Evolutionary conservation across 2,888 invertebrate species (phyloP), one percentile per base, ranked within the genome.

Genomic region (Eupelmus urozonus): DNA sequence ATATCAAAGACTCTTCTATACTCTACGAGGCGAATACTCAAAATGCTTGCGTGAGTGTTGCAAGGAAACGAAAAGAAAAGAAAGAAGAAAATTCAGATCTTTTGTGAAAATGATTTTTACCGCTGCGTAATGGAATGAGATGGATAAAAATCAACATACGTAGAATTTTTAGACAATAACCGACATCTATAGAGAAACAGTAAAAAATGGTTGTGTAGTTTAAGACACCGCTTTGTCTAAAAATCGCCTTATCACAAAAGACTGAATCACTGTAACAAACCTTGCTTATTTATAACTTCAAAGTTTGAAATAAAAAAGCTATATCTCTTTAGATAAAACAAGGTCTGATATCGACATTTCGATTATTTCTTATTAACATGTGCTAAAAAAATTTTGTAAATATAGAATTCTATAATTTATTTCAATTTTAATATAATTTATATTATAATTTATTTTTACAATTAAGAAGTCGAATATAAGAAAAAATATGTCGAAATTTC

Each of bases 171-270:
- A 78, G 78, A 79, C 77, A 79, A 81, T 79, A 79, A 78, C 27
- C 49, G 53, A 45, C 34, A 71, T 67, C 49, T 23, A 4, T 66
- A 53, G 42, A 45, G 18, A 63, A 25, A 76, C 40, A 71, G 25
- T 69, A 73, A 71, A 80, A 40, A 42, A 67, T 74, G 70, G 71
- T 81, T 71, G 59, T 76, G 42, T 69, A 80, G 59, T 16, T 59
- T 57, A 73, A 69, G 73, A 73, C 29, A 70, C 65, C 34, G 51
- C 63, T 80, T 82, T 80, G 81, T 82, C 82, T 83, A 80, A 83
- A 82, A 83, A 84, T 83, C 83, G 86, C 86, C 86, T 86, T 86
- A 86, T 81, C 81, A 79, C 69, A 82, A 82, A 85, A 86, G 86
- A 86, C 86, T 86, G 86, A 86, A 82, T 81, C 80, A 81, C 81